Conservation (phyloP, 2,113 vertebrate species). For the Uria lomvia region DNA sequence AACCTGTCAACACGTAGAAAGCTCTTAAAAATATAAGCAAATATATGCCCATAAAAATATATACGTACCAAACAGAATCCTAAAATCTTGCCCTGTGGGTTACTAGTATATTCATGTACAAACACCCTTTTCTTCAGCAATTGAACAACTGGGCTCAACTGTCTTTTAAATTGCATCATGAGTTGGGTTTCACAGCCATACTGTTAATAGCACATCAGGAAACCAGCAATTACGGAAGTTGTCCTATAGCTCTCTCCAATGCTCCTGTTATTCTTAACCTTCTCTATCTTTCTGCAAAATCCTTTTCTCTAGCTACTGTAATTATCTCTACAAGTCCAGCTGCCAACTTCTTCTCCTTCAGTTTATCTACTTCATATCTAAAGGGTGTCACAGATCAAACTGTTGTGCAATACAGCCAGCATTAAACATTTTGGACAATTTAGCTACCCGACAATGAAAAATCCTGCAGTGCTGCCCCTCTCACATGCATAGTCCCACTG, state of each 20-base stretch:
- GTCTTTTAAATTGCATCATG: background rate
- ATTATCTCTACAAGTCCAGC: background rate
- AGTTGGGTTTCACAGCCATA: background rate
- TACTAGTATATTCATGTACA: background rate
- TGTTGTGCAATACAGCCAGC: background rate
- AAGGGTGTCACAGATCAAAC: background rate
- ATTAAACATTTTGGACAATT: background rate
- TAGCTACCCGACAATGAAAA: background rate
- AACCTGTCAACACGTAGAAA: background rate
- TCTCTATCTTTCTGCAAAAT: background rate
- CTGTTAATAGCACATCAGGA: background rate
- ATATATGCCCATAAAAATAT: background rate
- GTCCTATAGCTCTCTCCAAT: background rate
- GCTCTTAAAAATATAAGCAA: background rate
- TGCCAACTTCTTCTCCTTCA: background rate
- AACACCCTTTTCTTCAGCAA: background rate
- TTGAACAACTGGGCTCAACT: background rate
- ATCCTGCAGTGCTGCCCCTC: background rate
- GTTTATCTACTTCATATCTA: background rate
- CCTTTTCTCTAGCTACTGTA: background rate
- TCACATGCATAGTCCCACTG: background rate
- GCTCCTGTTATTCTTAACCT: background rate
- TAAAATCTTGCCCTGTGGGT: background rate
- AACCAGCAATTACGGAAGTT: background rate
- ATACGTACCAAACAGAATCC: background rate